Evolutionary conservation across 2,113 vertebrate species (phyloP).

Genomic region (Patagioenas fasciata): DNA sequence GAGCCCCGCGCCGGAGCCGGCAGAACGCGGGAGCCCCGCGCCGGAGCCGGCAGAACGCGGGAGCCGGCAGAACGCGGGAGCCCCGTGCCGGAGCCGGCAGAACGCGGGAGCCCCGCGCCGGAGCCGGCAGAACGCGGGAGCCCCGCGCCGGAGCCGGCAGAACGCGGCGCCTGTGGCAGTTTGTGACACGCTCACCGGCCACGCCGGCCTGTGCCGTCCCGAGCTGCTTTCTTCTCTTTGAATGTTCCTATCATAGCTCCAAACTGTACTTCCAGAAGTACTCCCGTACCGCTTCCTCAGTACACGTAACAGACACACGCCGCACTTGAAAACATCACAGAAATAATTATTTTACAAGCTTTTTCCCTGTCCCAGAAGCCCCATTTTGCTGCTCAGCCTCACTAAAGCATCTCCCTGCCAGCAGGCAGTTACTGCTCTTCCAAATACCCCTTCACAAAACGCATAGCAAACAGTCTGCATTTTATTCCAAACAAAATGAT

Average conservation of each 20-base stretch:
- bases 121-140: too few species aligned
- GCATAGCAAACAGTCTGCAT: background rate
- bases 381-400: background rate
- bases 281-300: background rate
- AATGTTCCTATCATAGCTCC: background rate
- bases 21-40: too few species aligned
- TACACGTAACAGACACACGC: background rate
- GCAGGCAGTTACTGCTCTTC: background rate
- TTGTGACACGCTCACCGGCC: too few species aligned
- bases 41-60: too few species aligned
- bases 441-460: background rate
- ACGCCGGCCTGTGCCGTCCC: too few species aligned
- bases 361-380: background rate
- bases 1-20: too few species aligned
- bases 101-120: too few species aligned
- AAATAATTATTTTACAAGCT: background rate
- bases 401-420: background rate
- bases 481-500: background rate
- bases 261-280: background rate
- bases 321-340: background rate
- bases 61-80: too few species aligned
- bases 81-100: too few species aligned
- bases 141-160: too few species aligned
- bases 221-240: background rate
- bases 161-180: too few species aligned